Evolutionary conservation across 2,888 invertebrate species (phyloP).

Genomic region (Odontocolon sp.): DNA sequence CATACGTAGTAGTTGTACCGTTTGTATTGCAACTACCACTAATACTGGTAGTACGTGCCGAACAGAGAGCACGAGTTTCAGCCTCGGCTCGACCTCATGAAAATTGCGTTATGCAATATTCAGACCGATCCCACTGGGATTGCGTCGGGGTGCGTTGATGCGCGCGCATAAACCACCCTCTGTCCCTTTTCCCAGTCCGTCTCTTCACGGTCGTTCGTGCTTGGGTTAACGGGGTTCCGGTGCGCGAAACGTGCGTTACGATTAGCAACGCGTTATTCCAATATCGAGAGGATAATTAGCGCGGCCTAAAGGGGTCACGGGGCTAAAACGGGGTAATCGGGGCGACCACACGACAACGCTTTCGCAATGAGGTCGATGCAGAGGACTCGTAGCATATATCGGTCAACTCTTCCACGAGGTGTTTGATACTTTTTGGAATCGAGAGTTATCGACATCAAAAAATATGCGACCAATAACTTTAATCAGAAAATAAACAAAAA

Average conservation of each 20-base stretch:
- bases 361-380: background rate
- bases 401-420: conserved; percentile 5
- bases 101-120: conserved; percentile 78
- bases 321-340: conserved; percentile 15
- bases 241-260: conserved; percentile 45
- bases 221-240: conserved; percentile 40
- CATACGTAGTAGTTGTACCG: background rate
- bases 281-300: conserved; percentile 48
- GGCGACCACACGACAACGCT: conserved; percentile 18
- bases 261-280: conserved; percentile 53
- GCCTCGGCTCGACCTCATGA: conserved; percentile 67
- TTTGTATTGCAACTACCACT: background rate
- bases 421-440: no score
- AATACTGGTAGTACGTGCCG: background rate
- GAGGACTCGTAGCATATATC: background rate
- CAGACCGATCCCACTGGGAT: conserved; percentile 63
- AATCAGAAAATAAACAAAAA: no score
- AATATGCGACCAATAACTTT: background rate
- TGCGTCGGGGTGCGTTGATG: conserved; percentile 48
- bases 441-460: no score
- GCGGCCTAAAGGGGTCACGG: conserved; percentile 33
- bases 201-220: background rate
- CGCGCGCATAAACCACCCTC: conserved; percentile 44
- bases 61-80: conserved; percentile 29
- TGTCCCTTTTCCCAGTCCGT: background rate